These are phyloP conservation scores for Merops nubicus DNA, from an alignment of 2,113 vertebrate genomes.

Conservation along the genomic window DNA sequence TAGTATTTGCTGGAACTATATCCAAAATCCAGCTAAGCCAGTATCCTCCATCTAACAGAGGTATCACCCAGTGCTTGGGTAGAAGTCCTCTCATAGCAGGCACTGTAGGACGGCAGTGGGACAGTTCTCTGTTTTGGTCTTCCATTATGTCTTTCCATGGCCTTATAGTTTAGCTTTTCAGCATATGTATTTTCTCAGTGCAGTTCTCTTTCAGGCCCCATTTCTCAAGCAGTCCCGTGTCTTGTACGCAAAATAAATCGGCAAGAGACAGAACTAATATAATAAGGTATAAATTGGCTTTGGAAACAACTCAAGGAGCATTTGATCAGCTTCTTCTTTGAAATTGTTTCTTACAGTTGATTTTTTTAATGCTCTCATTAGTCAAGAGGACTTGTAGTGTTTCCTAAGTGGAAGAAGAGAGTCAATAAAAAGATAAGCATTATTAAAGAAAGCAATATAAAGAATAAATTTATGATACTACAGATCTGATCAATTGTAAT, in stretches of 20 bases:
- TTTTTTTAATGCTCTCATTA: not conserved
- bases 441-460: not conserved
- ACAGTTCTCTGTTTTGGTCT: not conserved
- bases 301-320: not conserved
- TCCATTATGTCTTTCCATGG: not conserved
- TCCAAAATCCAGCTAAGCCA: not conserved
- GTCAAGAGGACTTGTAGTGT: not conserved
- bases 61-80: not conserved
- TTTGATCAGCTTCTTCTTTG: not conserved
- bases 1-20: not conserved
- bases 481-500: not conserved
- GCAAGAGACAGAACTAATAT: not conserved
- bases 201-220: not conserved
- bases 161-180: not conserved
- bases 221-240: not conserved
- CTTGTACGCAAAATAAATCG: not conserved
- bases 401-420: not conserved
- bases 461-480: not conserved
- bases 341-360: not conserved
- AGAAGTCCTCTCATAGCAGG: accelerated
- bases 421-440: not conserved
- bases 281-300: not conserved
- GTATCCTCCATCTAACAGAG: not conserved
- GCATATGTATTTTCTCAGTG: not conserved
- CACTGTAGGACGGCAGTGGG: not conserved